Conservation (phyloP, 2,888 invertebrate genomes). For the Harpalus rufipes region DNA sequence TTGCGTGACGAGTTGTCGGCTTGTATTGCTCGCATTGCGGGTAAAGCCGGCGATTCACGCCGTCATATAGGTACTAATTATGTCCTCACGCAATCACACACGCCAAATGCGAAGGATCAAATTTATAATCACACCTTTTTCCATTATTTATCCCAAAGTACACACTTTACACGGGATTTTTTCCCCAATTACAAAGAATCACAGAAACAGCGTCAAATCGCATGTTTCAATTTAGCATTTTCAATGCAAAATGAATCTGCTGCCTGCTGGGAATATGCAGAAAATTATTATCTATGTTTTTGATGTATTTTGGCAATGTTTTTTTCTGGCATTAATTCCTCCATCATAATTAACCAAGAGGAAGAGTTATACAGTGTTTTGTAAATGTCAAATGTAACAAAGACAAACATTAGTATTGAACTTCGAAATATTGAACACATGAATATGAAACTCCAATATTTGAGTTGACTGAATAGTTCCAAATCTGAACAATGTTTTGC, state of each 20-base stretch:
- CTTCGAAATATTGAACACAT: too few species aligned
- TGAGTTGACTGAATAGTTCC: background rate
- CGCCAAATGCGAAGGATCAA: background rate
- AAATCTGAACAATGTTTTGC: background rate
- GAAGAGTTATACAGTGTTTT: too few species aligned
- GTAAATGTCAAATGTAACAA: too few species aligned
- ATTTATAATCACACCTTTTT: conserved; percentile 3
- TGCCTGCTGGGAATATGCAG: background rate
- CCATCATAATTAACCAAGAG: too few species aligned
- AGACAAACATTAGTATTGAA: too few species aligned
- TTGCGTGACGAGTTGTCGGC: conserved; percentile 26
- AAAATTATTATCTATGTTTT: too few species aligned
- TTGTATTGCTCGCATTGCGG: background rate
- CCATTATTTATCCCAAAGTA: background rate
- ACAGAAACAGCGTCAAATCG: background rate
- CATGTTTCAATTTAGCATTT: background rate
- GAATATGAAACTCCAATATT: background rate
- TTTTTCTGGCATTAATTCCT: too few species aligned
- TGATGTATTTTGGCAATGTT: too few species aligned
- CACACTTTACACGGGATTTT: background rate
- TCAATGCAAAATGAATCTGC: background rate
- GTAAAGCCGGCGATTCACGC: background rate
- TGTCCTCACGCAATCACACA: background rate
- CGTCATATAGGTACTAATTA: conserved; percentile 20
- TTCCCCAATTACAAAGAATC: background rate